Evolutionary conservation across 1,140 invertebrate genomes (phyloP).

Genomic region (Philotrypesis tridentata): DNA sequence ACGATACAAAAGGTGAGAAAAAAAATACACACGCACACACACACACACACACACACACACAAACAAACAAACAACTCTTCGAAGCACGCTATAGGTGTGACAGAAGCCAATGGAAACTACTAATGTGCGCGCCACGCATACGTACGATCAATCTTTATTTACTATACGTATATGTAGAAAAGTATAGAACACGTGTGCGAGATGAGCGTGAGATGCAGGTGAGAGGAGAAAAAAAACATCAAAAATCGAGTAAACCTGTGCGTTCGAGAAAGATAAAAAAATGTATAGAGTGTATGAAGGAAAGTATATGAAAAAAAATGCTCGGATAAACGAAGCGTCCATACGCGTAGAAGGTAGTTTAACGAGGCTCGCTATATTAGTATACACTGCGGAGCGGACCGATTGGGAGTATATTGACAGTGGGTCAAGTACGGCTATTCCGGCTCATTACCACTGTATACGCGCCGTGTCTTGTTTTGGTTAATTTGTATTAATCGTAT

Average conservation of each 20-base stretch:
- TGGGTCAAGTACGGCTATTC: conserved; percentile 49
- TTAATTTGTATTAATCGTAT: conserved; percentile 42
- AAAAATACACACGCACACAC: conserved; percentile 46
- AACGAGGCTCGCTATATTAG: conserved; percentile 39
- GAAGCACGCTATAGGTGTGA: conserved; percentile 57
- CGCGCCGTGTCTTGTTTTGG: conserved; percentile 25
- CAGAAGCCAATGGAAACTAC: conserved; percentile 37
- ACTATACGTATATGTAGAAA: background rate
- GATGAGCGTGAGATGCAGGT: background rate
- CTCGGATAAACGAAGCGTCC: background rate
- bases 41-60: conserved; percentile 35
- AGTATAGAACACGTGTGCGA: background rate
- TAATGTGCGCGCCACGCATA: background rate
- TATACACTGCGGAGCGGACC: conserved; percentile 3
- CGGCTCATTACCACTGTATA: conserved; percentile 34
- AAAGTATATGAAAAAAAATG: background rate
- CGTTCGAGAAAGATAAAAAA: background rate
- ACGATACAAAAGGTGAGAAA: background rate
- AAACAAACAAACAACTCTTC: conserved; percentile 56
- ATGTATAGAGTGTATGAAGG: background rate
- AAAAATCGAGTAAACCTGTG: background rate
- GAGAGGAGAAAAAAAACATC: conserved; percentile 3
- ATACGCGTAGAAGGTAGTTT: conserved; percentile 1
- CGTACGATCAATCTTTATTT: background rate
- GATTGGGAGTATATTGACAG: conserved; percentile 47